Evolutionary conservation across 2,797 vertebrate species (phyloP).

Genomic region (Spatula versicolor): DNA sequence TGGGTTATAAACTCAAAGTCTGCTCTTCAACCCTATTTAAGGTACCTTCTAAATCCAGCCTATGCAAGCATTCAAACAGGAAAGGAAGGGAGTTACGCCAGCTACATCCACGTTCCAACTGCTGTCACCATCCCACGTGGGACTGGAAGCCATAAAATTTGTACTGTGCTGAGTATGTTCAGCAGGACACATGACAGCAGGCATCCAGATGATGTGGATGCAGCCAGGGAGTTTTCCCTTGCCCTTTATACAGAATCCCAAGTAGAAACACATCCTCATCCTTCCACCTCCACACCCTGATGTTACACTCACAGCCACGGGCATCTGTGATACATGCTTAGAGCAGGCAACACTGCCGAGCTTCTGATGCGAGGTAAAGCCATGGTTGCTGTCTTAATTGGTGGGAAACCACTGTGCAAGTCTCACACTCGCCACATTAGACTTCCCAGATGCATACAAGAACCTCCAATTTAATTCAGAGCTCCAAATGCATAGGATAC

Average conservation of each 20-base stretch:
- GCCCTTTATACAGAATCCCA: neutral
- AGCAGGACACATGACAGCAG: rapidly evolving
- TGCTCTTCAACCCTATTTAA: neutral
- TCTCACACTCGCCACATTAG: neutral
- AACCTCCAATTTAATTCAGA: neutral
- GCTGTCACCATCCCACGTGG: neutral
- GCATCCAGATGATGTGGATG: rapidly evolving
- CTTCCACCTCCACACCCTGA: rapidly evolving
- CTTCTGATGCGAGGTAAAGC: neutral
- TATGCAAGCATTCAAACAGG: neutral
- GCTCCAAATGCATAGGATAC: neutral
- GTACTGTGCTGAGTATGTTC: neutral
- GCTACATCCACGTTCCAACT: neutral
- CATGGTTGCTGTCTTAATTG: neutral
- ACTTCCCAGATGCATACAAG: neutral
- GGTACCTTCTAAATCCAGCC: neutral
- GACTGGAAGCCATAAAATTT: neutral
- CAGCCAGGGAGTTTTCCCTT: neutral
- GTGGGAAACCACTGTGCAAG: neutral
- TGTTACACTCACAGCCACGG: neutral
- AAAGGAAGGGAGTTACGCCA: neutral
- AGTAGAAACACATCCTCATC: neutral
- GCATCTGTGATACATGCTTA: neutral
- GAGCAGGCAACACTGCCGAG: rapidly evolving
- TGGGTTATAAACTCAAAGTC: neutral